phyloP scores from a whole-genome alignment of 2,888 invertebrate species.

The Spodoptera exigua region DNA sequence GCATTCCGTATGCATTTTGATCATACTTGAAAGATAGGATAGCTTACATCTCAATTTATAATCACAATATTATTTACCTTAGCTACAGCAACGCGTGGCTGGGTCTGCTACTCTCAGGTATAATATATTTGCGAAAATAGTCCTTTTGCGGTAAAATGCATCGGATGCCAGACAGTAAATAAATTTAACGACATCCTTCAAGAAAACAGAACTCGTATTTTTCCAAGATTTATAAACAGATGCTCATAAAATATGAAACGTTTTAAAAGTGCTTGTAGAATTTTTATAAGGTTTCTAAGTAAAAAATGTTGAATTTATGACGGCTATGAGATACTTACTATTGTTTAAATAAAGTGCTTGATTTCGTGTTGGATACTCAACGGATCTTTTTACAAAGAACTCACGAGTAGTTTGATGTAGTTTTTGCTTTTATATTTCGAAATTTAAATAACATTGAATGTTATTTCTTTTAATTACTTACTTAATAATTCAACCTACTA shows the following conservation, averaged over 20 bases:
- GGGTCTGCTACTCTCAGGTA: too few relatives aligned
- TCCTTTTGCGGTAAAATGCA: too few relatives aligned
- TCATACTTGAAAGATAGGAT: too few relatives aligned
- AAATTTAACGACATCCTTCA: neutral
- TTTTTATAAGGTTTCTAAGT: constrained; percentile 1
- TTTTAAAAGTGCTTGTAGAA: neutral
- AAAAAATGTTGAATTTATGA: constrained; percentile 12
- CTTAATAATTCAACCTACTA: too few relatives aligned
- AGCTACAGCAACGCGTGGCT: too few relatives aligned
- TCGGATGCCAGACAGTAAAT: too few relatives aligned
- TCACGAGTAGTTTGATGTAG: neutral
- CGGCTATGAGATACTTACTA: constrained; percentile 6
- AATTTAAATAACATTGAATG: neutral
- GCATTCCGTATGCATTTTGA: too few relatives aligned
- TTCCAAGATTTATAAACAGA: neutral
- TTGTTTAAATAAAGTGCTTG: constrained; percentile 12
- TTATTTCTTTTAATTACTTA: too few relatives aligned
- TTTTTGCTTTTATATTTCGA: neutral
- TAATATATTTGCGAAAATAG: too few relatives aligned
- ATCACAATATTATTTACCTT: too few relatives aligned
- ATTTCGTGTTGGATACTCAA: constrained; percentile 9
- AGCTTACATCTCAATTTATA: too few relatives aligned
- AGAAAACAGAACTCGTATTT: neutral
- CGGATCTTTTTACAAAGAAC: constrained; percentile 4
- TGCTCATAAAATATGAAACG: constrained; percentile 22